Conservation (phyloP, 2,113 vertebrate genomes). For the Apaloderma vittatum region DNA sequence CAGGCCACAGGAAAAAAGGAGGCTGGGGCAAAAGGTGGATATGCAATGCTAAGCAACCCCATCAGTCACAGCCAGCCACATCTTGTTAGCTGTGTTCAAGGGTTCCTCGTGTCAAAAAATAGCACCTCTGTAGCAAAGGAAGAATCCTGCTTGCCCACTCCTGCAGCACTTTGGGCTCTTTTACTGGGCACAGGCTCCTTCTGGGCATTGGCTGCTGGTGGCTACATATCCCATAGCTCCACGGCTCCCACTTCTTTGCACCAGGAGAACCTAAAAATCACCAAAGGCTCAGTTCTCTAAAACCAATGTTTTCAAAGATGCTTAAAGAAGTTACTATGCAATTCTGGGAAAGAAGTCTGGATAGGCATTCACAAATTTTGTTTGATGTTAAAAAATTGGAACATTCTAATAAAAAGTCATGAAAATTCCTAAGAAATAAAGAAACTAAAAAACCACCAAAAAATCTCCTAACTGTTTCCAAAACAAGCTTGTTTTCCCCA, state of each 20-base stretch:
- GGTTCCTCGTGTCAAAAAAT: not conserved
- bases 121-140: not conserved
- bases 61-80: not conserved
- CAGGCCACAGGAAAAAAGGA: not conserved
- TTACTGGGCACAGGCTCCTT: not conserved
- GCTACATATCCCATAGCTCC: not conserved
- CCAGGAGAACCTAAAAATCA: not conserved
- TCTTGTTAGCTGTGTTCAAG: not conserved
- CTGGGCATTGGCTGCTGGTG: rapidly evolving
- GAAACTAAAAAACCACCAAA: not conserved
- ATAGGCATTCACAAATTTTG: not conserved
- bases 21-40: not conserved
- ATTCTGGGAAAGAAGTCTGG: not conserved
- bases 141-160: not conserved
- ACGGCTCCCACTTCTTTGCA: not conserved
- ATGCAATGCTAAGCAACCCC: not conserved
- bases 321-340: not conserved
- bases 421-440: not conserved
- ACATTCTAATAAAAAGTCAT: not conserved
- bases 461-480: not conserved
- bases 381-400: not conserved
- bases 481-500: not conserved
- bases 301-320: not conserved
- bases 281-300: not conserved
- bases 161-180: not conserved